Conservation (phyloP, 2,888 invertebrate genomes). For the Cremastobaeus sp. region DNA sequence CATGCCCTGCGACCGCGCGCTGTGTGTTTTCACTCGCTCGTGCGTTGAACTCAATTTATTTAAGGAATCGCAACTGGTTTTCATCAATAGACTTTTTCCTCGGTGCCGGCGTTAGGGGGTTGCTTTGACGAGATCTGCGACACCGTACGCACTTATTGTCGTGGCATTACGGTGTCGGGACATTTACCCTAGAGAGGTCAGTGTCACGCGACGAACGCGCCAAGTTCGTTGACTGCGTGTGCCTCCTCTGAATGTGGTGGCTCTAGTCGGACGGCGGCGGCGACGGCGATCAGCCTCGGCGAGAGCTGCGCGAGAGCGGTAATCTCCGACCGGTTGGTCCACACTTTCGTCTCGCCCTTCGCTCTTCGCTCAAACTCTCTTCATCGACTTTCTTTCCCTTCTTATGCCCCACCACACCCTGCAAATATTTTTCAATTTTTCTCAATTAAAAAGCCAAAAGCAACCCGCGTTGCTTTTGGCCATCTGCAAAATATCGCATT, state of each 20-base stretch:
- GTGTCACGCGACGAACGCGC: conserved; percentile 70
- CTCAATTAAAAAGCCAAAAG: conserved; percentile 19
- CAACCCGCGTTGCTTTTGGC: too few relatives aligned
- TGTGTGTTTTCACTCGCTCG: conserved; percentile 15
- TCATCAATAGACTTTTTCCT: conserved; percentile 38
- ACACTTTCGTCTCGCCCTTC: conserved; percentile 70
- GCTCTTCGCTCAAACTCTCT: conserved; percentile 49
- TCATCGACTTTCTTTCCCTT: conserved; percentile 44
- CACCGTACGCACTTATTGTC: conserved; percentile 35
- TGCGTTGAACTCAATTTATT: conserved; percentile 45
- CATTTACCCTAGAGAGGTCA: conserved; percentile 73
- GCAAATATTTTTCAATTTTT: conserved; percentile 24
- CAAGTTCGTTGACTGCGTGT: conserved; percentile 71
- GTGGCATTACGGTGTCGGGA: conserved; percentile 62
- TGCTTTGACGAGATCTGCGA: conserved; percentile 34
- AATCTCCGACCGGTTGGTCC: conserved; percentile 72
- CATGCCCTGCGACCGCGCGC: neutral
- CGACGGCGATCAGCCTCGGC: conserved; percentile 36
- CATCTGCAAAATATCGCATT: too few relatives aligned
- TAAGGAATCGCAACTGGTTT: conserved; percentile 38
- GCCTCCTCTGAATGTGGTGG: conserved; percentile 49
- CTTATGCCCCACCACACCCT: conserved; percentile 19
- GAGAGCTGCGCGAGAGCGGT: conserved; percentile 35
- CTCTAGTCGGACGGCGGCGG: conserved; percentile 63
- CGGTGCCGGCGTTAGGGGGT: conserved; percentile 33